Conservation (phyloP, 2,888 invertebrate genomes). For the Lepidocyrtinus sp. region DNA sequence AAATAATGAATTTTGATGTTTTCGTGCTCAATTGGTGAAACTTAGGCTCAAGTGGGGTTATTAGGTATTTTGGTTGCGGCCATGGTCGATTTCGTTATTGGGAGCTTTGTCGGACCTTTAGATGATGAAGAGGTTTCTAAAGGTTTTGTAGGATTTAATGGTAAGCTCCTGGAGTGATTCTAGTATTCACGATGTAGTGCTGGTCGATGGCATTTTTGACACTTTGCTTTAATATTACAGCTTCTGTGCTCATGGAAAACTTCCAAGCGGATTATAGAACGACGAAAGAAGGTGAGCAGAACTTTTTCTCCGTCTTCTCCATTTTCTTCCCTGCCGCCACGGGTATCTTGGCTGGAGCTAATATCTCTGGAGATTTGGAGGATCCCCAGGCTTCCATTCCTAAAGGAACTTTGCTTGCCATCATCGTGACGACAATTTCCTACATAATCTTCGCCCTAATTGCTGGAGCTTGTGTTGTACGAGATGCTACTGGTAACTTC, state of each 20-base stretch:
- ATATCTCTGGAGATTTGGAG: constrained; percentile 98
- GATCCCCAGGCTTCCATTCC: constrained; percentile 91
- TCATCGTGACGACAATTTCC: constrained; percentile 87
- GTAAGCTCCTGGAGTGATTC: constrained; percentile 42
- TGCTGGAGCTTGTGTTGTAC: constrained; percentile 77
- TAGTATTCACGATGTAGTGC: background rate
- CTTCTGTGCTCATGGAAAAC: constrained; percentile 81
- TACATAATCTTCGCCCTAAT: constrained; percentile 89
- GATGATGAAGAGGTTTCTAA: constrained; percentile 71
- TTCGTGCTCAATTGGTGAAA: background rate
- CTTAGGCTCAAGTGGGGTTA: constrained; percentile 75
- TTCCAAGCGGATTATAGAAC: constrained; percentile 84
- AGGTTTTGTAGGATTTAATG: constrained; percentile 75
- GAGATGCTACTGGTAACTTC: constrained; percentile 85
- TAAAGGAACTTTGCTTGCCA: constrained; percentile 94
- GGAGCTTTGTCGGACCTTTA: constrained; percentile 74
- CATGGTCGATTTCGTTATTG: constrained; percentile 75
- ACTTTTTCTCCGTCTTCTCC: constrained; percentile 95
- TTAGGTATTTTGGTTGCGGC: constrained; percentile 74
- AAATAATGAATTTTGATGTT: background rate
- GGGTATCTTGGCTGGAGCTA: constrained; percentile 97
- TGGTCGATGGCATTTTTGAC: background rate
- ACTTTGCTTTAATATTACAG: too few species aligned
- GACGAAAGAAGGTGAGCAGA: constrained; percentile 83
- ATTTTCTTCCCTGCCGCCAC: constrained; percentile 93